Percentiles rank a stretch among this genome's conserved stretches.
Conservation (phyloP, 2,113 vertebrate species). For the Chaetodon trifascialis region DNA sequence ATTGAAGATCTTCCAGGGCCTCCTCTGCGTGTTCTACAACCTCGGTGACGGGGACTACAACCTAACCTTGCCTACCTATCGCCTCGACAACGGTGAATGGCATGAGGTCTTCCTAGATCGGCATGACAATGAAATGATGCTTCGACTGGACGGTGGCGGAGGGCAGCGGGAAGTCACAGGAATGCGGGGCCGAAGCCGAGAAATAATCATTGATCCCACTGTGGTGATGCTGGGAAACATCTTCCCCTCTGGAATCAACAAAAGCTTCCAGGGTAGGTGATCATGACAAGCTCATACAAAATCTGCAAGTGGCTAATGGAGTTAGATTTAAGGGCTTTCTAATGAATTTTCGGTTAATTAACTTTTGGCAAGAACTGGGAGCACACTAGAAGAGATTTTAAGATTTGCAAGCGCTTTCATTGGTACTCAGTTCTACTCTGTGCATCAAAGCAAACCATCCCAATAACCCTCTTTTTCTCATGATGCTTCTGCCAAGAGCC, state of each 20-base stretch:
- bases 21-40: conserved; percentile 88
- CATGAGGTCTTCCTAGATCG: conserved; percentile 88
- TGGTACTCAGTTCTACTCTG: not conserved
- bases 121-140: conserved; percentile 89
- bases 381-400: not conserved
- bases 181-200: conserved; percentile 83
- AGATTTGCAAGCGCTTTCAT: not conserved
- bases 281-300: not conserved
- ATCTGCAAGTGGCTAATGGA: not conserved
- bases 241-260: conserved; percentile 84
- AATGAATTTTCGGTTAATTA: not conserved
- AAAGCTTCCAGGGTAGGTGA: conserved; percentile 86
- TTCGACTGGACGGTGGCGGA: conserved; percentile 89
- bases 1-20: conserved; percentile 86
- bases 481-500: not conserved
- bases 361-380: not conserved
- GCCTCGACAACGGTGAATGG: conserved; percentile 92
- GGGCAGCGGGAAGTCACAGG: conserved; percentile 87
- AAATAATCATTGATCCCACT: conserved; percentile 88
- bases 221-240: conserved; percentile 88
- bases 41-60: conserved; percentile 90
- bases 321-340: not conserved
- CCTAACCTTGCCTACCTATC: conserved; percentile 87
- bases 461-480: not conserved
- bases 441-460: not conserved